Evolutionary conservation across 2,797 vertebrate species (phyloP).

Genomic region (Tokudaia tokunoshimensis): DNA sequence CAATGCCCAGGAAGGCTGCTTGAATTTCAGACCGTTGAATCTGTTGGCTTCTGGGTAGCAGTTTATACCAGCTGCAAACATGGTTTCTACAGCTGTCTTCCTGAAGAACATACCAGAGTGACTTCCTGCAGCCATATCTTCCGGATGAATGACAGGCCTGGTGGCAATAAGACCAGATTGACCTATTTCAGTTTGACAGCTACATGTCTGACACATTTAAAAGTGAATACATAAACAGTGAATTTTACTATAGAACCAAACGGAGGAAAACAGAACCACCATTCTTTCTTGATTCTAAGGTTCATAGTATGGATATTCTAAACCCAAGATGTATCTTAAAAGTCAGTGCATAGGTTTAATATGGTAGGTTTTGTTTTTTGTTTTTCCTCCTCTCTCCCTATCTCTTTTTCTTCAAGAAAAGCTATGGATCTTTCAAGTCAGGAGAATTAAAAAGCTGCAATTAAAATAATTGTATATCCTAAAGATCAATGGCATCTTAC

Average conservation of each 20-base stretch:
- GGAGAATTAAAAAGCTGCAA: slow-evolving; percentile 5
- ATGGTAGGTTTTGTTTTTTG: background rate
- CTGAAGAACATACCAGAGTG: background rate
- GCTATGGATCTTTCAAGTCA: slow-evolving; percentile 43
- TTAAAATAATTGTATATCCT: slow-evolving; percentile 50
- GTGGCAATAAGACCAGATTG: slow-evolving; percentile 42
- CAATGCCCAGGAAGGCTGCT: background rate
- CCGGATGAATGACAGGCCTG: background rate
- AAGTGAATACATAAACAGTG: background rate
- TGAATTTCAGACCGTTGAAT: slow-evolving; percentile 11
- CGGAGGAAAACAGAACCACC: slow-evolving; percentile 11
- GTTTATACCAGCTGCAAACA: slow-evolving; percentile 30
- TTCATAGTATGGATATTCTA: background rate
- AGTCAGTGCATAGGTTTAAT: slow-evolving; percentile 8
- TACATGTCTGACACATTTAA: slow-evolving; percentile 17
- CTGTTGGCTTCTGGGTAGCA: slow-evolving; percentile 31
- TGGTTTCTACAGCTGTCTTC: slow-evolving; percentile 7
- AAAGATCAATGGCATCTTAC: slow-evolving; percentile 41
- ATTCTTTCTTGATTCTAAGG: slow-evolving; percentile 40
- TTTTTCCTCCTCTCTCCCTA: background rate
- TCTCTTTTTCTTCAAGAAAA: background rate
- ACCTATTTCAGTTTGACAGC: slow-evolving; percentile 59
- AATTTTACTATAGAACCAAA: slow-evolving; percentile 24
- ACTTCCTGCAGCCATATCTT: slow-evolving; percentile 8
- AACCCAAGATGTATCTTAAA: background rate